Evolutionary conservation across 30 jellyfish, hydroid and myxozoan genomes (phyloP), one percentile per base, ranked within the genome.

Genomic region (Cassiopea xamachana): DNA sequence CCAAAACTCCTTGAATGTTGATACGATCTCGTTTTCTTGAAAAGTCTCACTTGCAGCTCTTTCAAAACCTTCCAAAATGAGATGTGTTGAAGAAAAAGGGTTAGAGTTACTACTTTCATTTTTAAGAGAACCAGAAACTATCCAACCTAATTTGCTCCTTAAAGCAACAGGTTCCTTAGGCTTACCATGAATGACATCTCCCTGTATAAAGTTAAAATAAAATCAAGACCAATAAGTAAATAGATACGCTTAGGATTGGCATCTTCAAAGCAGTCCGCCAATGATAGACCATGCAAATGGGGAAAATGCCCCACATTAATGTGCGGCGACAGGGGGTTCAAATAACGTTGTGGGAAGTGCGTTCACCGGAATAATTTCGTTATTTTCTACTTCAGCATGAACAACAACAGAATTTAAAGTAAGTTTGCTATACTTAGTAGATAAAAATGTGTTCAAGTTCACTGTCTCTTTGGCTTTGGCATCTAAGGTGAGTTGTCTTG

Each of bases 111-210:
- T 10, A 14, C 43, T 81, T 86, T 64, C 61, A 64, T 85, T 49
- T 49, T 58, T n/a, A 19, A 58, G 48, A 27, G 14, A 14, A 60
- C 81, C 90, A 1, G 69, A 49, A 13, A 81, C 17, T 13, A 81
- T 69, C 90, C 81, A 81, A 17, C 90, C 90, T 46, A 81, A 81
- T 81, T 49, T 69, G 27, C 80, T 49, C 75, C 61, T 18, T 15
- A 81, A 12, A 15, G 90, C 90, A 81, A 81, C 90, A 18, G 90
- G 90, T 64, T 81, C 80, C 18, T 27, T n/a, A n/a, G n/a, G n/a
- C n/a, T n/a, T n/a, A n/a, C n/a, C n/a, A n/a, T n/a, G n/a, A n/a
- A n/a, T n/a, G n/a, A n/a, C n/a, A n/a, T n/a, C n/a, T n/a, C n/a
- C n/a, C n/a, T n/a, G n/a, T n/a, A n/a, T n/a, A n/a, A 81, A 81